Percentiles rank a stretch among this genome's conserved stretches.
These are phyloP conservation scores for Amorpha juglandis DNA, from an alignment of 2,888 invertebrate species.

Conservation along the genomic window DNA sequence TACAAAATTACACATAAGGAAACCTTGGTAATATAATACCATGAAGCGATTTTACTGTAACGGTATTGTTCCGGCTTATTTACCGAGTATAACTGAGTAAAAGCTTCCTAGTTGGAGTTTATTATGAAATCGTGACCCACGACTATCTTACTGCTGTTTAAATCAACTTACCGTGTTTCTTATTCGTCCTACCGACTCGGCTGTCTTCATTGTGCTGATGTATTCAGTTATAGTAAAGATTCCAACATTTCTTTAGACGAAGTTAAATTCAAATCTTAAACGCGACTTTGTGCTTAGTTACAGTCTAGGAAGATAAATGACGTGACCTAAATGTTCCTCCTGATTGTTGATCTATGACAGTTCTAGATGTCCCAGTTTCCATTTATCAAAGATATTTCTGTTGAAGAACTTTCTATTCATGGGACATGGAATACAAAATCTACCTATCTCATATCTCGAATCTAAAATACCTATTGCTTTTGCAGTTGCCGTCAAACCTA, in stretches of 20 bases:
- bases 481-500: background rate
- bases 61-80: slow-evolving; percentile 15
- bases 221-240: background rate
- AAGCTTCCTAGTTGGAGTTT: slow-evolving; percentile 52
- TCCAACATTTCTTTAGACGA: background rate
- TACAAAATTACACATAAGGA: background rate
- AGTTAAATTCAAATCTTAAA: background rate
- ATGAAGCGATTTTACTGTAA: slow-evolving; percentile 23
- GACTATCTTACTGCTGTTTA: slow-evolving; percentile 42
- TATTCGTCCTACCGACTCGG: slow-evolving; percentile 11
- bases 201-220: slow-evolving; percentile 25
- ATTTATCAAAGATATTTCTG: background rate
- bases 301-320: background rate
- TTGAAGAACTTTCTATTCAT: background rate
- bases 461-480: background rate
- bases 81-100: slow-evolving; percentile 16
- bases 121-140: slow-evolving; percentile 58
- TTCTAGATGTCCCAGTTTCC: background rate
- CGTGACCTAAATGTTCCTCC: background rate
- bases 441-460: too few relatives aligned
- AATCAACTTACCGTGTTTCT: slow-evolving; percentile 40
- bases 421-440: background rate
- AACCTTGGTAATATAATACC: background rate
- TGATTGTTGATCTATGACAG: background rate
- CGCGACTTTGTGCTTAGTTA: background rate